phyloP scores from a whole-genome alignment of 2,888 invertebrate genomes.

The Malthinus seriepunctatus region DNA sequence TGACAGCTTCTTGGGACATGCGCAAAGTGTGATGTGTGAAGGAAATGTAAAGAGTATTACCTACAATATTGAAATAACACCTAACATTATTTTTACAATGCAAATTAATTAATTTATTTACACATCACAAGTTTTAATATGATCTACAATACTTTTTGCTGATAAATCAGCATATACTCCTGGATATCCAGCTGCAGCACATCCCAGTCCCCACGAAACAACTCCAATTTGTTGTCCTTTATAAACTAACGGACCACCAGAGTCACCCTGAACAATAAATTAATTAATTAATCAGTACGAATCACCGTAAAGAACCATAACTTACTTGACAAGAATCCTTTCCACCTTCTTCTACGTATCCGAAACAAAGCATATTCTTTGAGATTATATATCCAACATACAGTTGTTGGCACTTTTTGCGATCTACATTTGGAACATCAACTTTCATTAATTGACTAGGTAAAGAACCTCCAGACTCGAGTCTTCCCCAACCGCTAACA shows the following conservation, averaged over 20 bases:
- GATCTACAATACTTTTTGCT: too few relatives aligned
- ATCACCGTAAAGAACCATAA: too few relatives aligned
- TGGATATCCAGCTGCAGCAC: constrained; percentile 6
- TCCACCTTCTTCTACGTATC: not conserved
- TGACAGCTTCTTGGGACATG: too few relatives aligned
- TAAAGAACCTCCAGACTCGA: constrained; percentile 28
- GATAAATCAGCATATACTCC: too few relatives aligned
- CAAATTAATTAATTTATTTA: too few relatives aligned
- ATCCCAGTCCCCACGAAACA: constrained; percentile 11
- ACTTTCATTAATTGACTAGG: constrained; percentile 41
- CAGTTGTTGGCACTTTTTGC: too few relatives aligned
- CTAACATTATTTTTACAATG: too few relatives aligned
- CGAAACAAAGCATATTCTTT: not conserved
- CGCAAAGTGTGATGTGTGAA: too few relatives aligned
- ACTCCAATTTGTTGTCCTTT: constrained; percentile 3
- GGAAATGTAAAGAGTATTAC: too few relatives aligned
- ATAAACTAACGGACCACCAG: constrained; percentile 8
- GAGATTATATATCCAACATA: not conserved
- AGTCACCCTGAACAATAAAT: constrained; percentile 8
- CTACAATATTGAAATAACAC: too few relatives aligned
- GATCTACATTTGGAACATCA: too few relatives aligned
- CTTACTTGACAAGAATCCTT: constrained; percentile 16
- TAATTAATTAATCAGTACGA: not conserved
- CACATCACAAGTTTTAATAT: too few relatives aligned
- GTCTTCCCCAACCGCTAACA: constrained; percentile 22